Conservation (phyloP, 2,888 invertebrate genomes). For the Caenorhabditis sinica region DNA sequence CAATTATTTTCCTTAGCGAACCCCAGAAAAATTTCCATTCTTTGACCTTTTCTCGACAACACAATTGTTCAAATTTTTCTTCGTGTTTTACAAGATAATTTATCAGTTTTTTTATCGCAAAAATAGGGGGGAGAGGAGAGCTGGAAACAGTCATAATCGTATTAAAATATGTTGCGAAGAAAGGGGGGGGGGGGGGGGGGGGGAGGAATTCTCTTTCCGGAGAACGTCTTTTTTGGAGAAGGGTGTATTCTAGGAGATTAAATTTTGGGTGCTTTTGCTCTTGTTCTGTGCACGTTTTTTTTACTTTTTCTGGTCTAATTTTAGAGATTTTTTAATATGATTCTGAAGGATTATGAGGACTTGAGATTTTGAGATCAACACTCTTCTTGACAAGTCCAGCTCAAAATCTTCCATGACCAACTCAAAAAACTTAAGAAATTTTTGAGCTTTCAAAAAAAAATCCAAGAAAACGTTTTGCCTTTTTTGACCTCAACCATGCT, state of each 20-base stretch:
- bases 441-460: too few species aligned
- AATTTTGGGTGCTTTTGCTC: background rate
- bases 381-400: too few species aligned
- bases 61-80: background rate
- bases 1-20: background rate
- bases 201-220: background rate
- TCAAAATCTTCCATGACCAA: too few species aligned
- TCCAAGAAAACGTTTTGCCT: too few species aligned
- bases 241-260: background rate
- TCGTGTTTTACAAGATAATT: background rate
- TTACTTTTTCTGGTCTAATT: background rate
- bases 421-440: too few species aligned
- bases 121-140: too few species aligned
- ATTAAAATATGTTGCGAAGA: conserved; percentile 9
- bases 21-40: background rate
- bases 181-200: too few species aligned
- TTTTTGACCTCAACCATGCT: too few species aligned
- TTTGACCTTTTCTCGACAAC: background rate
- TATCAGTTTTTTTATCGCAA: background rate
- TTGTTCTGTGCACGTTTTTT: conserved; percentile 2
- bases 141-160: conserved; percentile 33
- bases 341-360: too few species aligned
- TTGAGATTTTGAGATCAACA: too few species aligned
- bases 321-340: too few species aligned
- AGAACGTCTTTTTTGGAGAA: background rate